Base-by-base conservation (phyloP, 37 sponge, comb jelly and placozoan species). In the Bolinopsis microptera region DNA sequence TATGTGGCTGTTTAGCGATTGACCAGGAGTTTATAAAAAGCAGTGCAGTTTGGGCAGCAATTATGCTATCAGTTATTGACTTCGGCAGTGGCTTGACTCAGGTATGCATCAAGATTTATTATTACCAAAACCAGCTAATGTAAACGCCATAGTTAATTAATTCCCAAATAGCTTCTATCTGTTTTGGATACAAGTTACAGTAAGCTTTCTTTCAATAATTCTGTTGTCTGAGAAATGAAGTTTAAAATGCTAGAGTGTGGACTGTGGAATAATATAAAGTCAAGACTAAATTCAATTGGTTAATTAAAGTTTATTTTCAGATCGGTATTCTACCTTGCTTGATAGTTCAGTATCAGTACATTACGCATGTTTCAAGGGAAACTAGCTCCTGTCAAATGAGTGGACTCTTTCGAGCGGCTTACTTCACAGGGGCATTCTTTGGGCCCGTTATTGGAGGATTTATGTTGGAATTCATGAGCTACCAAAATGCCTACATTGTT, bases 341-440 rank as follows among this genome's bases (percentile, higher is more conserved):
- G 90, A 86, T 86, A 41, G 61, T 86, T 8, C 90, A 86, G 28
- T 86, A 41, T 27, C 90, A 86, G 28, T 34, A 41, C 90, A 86
- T 9, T 5, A 34, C 90, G 9, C 21, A 41, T 41, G 35, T 34
- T 2, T 33, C 90, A 30, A 86, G 90, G 26, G 90, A 86, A 86
- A 27, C 16, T 9, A 86, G 90, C 26, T 24, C 61, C 27, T 86
- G 90, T 48, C 32, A 86, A 25, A 86, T 86, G 90, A 86, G 61
- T 40, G 61, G 90, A 18, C 90, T 86, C 27, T 86, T 39, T 27
- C 32, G 90, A 40, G 90, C 90, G 21, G 90, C 90, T 24, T 86
- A 86, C 61, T 86, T 86, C 26, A 39, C 48, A 33, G 90, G 90
- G 28, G 90, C 90, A 5, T 86, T 86, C 28, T 27, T 86, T 28